phyloP scores from a whole-genome alignment of 2,797 vertebrate genomes.

The Acanthopagrus latus region DNA sequence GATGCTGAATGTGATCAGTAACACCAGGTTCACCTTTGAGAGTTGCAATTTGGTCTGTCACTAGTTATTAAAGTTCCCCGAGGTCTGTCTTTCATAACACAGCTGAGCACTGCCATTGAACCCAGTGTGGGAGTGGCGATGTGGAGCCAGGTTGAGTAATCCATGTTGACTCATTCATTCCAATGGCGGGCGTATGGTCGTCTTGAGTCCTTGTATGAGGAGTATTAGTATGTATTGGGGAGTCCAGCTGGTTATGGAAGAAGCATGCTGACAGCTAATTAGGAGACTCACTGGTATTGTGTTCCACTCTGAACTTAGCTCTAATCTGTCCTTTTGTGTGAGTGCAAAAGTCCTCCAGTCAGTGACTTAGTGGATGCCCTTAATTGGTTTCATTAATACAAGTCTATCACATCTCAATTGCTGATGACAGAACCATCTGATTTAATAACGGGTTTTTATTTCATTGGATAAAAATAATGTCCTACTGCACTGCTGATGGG shows the following conservation, averaged over 20 bases:
- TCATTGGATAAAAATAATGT: neutral
- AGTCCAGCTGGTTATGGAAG: neutral
- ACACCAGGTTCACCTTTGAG: neutral
- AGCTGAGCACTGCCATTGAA: neutral
- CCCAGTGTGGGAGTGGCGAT: constrained; percentile 12
- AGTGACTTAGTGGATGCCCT: constrained; percentile 1
- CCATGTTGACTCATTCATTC: neutral
- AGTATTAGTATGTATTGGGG: neutral
- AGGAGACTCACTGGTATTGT: neutral
- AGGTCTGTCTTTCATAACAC: constrained; percentile 12
- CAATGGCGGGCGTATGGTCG: neutral
- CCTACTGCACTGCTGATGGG: neutral
- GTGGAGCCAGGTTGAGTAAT: constrained; percentile 10
- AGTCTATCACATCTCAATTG: constrained; percentile 13
- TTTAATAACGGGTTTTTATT: constrained; percentile 10
- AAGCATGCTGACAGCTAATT: neutral
- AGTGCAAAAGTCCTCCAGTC: constrained; percentile 2
- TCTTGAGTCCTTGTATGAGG: neutral
- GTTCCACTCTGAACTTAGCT: constrained; percentile 6
- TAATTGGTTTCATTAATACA: constrained; percentile 29
- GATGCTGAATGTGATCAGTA: too few relatives aligned
- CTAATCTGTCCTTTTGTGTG: constrained; percentile 16
- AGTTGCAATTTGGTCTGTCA: neutral
- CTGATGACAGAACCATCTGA: neutral
- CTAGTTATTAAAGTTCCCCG: neutral